Evolutionary conservation across 37 sponge, comb jelly and placozoan genomes (phyloP), one percentile per base, ranked within the genome.

Genomic region (Petrosia ficiformis): DNA sequence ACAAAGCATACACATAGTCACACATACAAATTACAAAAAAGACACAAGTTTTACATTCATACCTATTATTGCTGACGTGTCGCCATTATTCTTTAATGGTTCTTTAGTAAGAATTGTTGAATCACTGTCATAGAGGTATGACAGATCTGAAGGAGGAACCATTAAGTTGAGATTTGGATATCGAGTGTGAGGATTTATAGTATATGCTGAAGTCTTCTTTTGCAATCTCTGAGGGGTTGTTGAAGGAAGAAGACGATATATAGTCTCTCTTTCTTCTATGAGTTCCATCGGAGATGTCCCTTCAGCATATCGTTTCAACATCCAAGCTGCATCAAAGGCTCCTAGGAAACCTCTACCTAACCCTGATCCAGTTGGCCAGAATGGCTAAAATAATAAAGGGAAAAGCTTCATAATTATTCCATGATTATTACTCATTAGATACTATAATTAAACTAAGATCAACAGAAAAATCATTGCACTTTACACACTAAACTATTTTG

Each of bases 321-420:
- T 88, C 97, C 97, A 97, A 34, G 94, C 97, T 52, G 94, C 75
- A 65, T 97, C 94, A 40, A 90, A 69, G 2, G 65, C 90, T 42
- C 92, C 86, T 24, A 97, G 94, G 58, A 93, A 93, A 3, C 97
- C 97, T 38, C 92, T 66, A 1, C 89, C 97, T 86, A 82, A 79
- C 4, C 97, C 97, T 60, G 97, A 84, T 0, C 97, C 97, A 32
- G 83, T 78, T 16, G 97, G 97, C 97, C 97, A 97, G 79, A 97
- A 97, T 38, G 97, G 97, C 89, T 95, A 67, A 3, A 72, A 31
- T 44, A 5, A 71, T 3, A 48, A 48, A 48, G 8, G 14, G 54
- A 48, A 14, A 19, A 48, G 54, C 54, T 19, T 48, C 54, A 48
- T 48, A 48, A 48, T 48, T n/a, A n/a, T n/a, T n/a, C n/a, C n/a